Percentiles rank a stretch among this genome's conserved stretches.
Evolutionary conservation across 2,797 vertebrate genomes (phyloP).

Genomic region (Eleutherodactylus coqui): DNA sequence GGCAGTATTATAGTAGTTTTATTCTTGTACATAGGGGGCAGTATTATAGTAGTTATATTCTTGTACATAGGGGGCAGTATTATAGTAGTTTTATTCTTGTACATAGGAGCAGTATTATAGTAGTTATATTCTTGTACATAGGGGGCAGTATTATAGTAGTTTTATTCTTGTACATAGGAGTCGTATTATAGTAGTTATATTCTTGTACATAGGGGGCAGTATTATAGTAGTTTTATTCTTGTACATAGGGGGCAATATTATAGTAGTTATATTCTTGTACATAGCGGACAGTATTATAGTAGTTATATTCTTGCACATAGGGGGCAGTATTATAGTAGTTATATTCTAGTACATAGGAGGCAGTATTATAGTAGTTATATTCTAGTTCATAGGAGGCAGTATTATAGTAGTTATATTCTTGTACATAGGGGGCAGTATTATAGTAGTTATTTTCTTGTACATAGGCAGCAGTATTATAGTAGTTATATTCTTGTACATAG

Average conservation of each 20-base stretch:
- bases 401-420: no score
- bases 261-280: neutral
- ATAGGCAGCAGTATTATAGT: no score
- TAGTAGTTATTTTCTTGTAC: no score
- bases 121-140: conserved; percentile 17
- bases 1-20: neutral
- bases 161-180: conserved; percentile 2
- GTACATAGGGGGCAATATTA: neutral
- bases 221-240: conserved; percentile 3
- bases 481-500: no score
- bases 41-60: conserved; percentile 10
- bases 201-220: neutral
- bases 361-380: conserved; percentile 11
- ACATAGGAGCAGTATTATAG: conserved; percentile 9
- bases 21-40: neutral
- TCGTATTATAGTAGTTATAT: conserved; percentile 5
- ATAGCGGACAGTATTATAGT: neutral
- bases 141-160: neutral
- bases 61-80: neutral
- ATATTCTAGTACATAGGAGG: no score
- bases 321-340: neutral
- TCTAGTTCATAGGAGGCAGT: neutral
- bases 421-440: no score
- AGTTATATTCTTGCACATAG: neutral
- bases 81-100: conserved; percentile 2